Evolutionary conservation across 2,113 vertebrate species (phyloP).

Genomic region (Planiliza haematocheilus): DNA sequence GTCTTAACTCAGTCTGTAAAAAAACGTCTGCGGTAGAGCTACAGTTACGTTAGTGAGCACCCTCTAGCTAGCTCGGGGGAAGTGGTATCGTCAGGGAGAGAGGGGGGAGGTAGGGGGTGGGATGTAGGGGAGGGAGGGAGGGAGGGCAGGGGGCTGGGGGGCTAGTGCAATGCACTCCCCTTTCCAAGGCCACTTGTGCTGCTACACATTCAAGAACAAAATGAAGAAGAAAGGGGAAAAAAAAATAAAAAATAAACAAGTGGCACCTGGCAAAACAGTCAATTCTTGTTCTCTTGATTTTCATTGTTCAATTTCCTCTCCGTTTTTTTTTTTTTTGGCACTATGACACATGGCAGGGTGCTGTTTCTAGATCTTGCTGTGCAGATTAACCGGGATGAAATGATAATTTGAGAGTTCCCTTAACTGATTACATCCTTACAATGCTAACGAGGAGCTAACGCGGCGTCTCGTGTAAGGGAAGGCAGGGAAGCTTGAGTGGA

Average conservation of each 20-base stretch:
- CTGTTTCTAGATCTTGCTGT: constrained; percentile 46
- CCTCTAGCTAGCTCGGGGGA: constrained; percentile 73
- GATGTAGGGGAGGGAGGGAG: constrained; percentile 52
- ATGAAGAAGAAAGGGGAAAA: constrained; percentile 27
- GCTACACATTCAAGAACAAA: constrained; percentile 82
- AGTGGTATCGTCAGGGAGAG: constrained; percentile 73
- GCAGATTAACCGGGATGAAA: constrained; percentile 58
- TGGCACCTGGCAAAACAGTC: constrained; percentile 86
- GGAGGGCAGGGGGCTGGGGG: constrained; percentile 77
- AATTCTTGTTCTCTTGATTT: constrained; percentile 77
- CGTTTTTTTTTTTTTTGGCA: constrained; percentile 85
- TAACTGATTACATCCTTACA: constrained; percentile 75
- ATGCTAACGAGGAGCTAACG: constrained; percentile 69
- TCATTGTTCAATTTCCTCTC: constrained; percentile 78
- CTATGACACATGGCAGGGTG: constrained; percentile 77
- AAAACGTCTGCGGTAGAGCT: constrained; percentile 75
- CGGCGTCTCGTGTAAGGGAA: constrained; percentile 39
- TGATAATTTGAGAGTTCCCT: constrained; percentile 75
- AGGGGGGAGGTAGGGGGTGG: constrained; percentile 77
- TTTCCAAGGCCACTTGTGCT: constrained; percentile 81
- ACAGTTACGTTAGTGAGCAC: constrained; percentile 74
- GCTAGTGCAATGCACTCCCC: constrained; percentile 85
- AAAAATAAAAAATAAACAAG: constrained; percentile 61
- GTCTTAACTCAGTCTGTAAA: constrained; percentile 71
- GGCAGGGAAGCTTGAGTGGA: constrained; percentile 30